Conservation (phyloP, 2,113 vertebrate species). For the Calypte anna region DNA sequence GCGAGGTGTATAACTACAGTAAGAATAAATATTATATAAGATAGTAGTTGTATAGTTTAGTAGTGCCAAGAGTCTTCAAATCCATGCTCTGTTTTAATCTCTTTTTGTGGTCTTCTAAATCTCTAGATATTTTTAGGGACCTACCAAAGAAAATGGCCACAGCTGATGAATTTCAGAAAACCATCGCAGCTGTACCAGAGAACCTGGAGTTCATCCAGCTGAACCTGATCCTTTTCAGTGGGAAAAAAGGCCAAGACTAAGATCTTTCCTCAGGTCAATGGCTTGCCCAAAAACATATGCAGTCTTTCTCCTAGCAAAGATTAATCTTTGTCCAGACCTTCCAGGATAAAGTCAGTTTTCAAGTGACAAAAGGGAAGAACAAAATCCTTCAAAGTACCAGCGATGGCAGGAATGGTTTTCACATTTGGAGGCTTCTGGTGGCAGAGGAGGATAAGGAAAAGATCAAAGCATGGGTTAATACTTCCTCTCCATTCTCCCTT, state of each 20-base stretch:
- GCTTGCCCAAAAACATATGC: neutral
- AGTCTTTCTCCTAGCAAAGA: neutral
- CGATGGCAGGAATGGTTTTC: slow-evolving; percentile 1
- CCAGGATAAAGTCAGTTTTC: slow-evolving; percentile 21
- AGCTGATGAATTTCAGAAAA: neutral
- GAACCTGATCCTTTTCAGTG: neutral
- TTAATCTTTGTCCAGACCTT: slow-evolving; percentile 8
- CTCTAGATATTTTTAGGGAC: neutral
- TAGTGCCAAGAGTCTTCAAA: slow-evolving; percentile 18
- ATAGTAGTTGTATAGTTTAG: neutral
- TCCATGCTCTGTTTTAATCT: neutral
- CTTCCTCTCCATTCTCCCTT: neutral
- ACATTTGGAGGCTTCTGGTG: neutral
- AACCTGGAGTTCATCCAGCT: neutral
- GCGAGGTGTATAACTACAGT: neutral
- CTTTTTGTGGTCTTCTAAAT: neutral
- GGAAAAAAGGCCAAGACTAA: slow-evolving; percentile 10
- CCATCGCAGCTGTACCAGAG: accelerated
- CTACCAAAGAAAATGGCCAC: neutral
- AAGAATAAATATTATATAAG: neutral
- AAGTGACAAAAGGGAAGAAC: neutral
- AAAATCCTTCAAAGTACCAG: slow-evolving; percentile 31
- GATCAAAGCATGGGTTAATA: slow-evolving; percentile 42
- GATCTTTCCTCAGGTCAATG: neutral
- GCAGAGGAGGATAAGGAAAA: slow-evolving; percentile 18